Base-by-base conservation (phyloP, 2,797 vertebrate genomes). In the Podargus strigoides region DNA sequence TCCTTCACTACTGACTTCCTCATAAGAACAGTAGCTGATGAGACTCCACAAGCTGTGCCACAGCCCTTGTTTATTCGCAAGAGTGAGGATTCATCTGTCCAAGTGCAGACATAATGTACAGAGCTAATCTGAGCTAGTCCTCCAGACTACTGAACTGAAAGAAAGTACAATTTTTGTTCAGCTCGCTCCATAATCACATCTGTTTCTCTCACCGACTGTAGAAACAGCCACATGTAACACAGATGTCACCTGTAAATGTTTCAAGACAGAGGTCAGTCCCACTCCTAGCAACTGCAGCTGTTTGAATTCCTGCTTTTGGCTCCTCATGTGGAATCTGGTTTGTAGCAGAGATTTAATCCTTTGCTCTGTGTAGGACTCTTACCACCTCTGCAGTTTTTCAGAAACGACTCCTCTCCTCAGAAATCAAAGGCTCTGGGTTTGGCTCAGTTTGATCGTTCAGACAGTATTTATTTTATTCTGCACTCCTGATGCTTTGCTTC, bases 41-140 rank as follows among this genome's bases (percentile, higher is more conserved):
- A 82, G 89, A 85, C 62, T 81, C 70, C 69, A 78, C 90, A 94
- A 76, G 80, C 70, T 93, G 88, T 2, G 9, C 72, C 83, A 73
- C 91, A 95, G 88, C 47, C 42, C 74, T 76, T 91, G 70, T 93
- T 93, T 93, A 74, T 67, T 87, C 39, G 3, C 70, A 74, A 60
- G 63, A 86, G 32, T 17, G 41, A 70, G 60, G 53, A 94, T 91
- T 90, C 85, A 94, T 96, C 96, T 96, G 87, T 58, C 75, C 52
- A 83, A 89, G 70, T 0, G 0, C 62, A 73, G 81, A 59, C 60
- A 85, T 34, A 42, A 75, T 13, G 84, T 50, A 72, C 46, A 42
- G 83, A 92, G 53, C 49, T 89, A 87, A 91, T 83, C 64, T 80
- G 72, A 92, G 82, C 41, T 34, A 82, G 74, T 37, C 26, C 87